Base-by-base conservation (phyloP, 2,797 vertebrate genomes). In the Pagetopsis macropterus region DNA sequence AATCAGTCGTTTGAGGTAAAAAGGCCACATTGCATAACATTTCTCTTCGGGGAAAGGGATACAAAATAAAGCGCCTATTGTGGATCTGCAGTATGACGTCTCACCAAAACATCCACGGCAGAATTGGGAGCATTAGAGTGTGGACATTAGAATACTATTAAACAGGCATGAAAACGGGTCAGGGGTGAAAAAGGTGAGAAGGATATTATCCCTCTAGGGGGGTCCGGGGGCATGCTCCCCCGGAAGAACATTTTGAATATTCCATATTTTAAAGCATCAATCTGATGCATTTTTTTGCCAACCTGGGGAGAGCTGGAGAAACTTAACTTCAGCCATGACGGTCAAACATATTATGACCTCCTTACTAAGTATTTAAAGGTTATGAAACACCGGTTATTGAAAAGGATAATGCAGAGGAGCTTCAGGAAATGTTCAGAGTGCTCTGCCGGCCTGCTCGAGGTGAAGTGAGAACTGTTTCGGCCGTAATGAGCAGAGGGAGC, bases 401-500 rank as follows among this genome's bases (percentile, higher is more conserved):
- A 40, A 54, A 62, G 37, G 12, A 70, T 64, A 52, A 62, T 66
- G 14, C 64, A 61, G 49, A 73, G 67, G 56, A 73, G 69, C 74
- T 73, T 66, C 9, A 1, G 55, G 84, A 78, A 76, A 71, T 84
- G 27, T 74, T 79, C 50, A 23, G 64, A 72, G 68, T 80, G 50
- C 65, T 82, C 56, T 81, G 73, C 70, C 70, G 68, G 61, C 59
- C 59, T 4, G 74, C 81, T 70, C 12, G 44, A 65, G 82, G 83
- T 72, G 65, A 86, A 88, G 75, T 40, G 72, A 87, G 85, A 81
- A 73, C 78, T 41, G 64, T 73, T 86, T 52, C 65, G 82, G 71
- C 78, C 48, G 4, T 89, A 91, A 89, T 85, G 85, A 92, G 85
- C 48, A 11, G 68, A 76, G 71, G 84, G 87, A 84, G 78, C 55